Base-by-base conservation (phyloP, 2,888 invertebrate species). In the Amphipoea lucens region DNA sequence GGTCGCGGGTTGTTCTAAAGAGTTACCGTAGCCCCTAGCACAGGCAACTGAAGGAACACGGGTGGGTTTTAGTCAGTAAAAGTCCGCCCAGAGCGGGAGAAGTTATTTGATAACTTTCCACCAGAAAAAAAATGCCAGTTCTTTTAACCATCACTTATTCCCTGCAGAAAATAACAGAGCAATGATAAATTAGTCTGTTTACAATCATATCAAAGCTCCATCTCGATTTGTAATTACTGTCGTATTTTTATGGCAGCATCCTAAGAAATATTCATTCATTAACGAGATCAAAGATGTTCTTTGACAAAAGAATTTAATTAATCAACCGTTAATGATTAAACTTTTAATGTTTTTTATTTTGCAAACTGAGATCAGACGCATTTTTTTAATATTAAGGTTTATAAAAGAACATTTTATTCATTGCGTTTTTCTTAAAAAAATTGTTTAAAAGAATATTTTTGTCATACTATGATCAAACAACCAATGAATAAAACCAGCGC, bases 141-240 rank as follows among this genome's bases (percentile, higher is more conserved):
- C n/a, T 14, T 20, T 5, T 14, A 1, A 17, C 6, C 20, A n/a
- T 60, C 71, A n/a, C n/a, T 71, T n/a, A 57, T 57, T 40, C 57
- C 17, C 6, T 17, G 40, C 11, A n/a, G n/a, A 40, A 11, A 20
- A 71, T n/a, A 57, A 81, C 36, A 81, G 74, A 74, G 54, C 9
- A 9, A 48, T 36, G 48, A 81, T 82, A 68, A 76, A 82, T 82
- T 42, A 62, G 17, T 54, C 7, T 74, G n/a, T 63, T 84, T 70
- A 48, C n/a, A 42, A 11, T 57, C 11, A 23, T 7, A 54, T n/a
- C 83, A 67, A 67, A 83, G 62, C 1, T 0, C 14, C 45, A 11
- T 74, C 36, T 42, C 2, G 57, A n/a, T 68, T 45, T n/a, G 12
- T 7, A 76, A 68, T 68, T n/a, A 79, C 51, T 63, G 67, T 74